Evolutionary conservation across 2,113 vertebrate genomes (phyloP), one percentile per base, ranked within the genome.

Genomic region (Ctenomys sociabilis): DNA sequence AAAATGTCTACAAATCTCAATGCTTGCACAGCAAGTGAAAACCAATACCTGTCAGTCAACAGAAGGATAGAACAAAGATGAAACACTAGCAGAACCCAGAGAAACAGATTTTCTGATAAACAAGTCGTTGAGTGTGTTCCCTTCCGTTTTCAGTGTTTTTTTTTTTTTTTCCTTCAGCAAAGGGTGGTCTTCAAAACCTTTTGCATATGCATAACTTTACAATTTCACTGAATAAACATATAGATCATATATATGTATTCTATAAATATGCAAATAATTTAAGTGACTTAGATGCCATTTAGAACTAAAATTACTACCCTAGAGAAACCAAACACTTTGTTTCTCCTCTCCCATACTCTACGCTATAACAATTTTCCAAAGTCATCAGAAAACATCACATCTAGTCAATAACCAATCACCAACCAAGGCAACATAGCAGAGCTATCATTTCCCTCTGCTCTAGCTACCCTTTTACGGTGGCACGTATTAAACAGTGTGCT

Each of bases 1-100:
- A 16, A 95, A 94, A 96, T 43, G 37, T 78, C n/a, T 92, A 95
- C 93, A 66, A 96, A 37, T 54, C n/a, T 90, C n/a, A 37, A 13
- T 14, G 54, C 3, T 59, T 68, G 30, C 4, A 52, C 11, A 40
- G 17, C 40, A 64, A 81, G 49, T 21, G 26, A 43, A 89, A 28
- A 90, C 54, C 54, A 92, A n/a, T 78, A 12, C 5, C 0, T 85
- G 61, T 84, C 83, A 66, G 66, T 78, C 91, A 91, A 17, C 7
- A 19, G 9, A 16, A 61, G 26, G 24, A 35, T 19, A 17, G 35
- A 77, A 43, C 6, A 32, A 85, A 80, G 43, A 68, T 8, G 43
- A 68, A 83, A 35, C 13, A 52, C 7, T 6, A 19, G 7, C 26
- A 45, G 26, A 22, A 22, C 1, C 13, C 5, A 3, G 30, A 85